Base-by-base conservation (phyloP, 2,797 vertebrate species). In the Hydrocynus forskahlii region DNA sequence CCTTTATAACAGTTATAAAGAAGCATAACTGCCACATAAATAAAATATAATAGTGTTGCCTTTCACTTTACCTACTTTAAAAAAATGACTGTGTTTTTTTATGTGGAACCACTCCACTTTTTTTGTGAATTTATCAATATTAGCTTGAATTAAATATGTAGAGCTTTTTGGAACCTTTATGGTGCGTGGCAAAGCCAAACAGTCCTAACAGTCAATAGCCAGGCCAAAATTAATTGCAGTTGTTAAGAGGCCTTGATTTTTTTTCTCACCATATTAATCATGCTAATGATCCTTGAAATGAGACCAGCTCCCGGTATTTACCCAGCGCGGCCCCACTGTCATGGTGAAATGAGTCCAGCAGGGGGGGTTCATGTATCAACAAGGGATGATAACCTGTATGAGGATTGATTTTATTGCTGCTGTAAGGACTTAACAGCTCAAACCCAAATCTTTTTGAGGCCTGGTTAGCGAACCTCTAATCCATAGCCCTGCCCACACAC, bases 281-380 rank as follows among this genome's bases (percentile, higher is more conserved):
- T 69, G 80, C 72, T 83, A 83, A 86, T 80, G 76, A 82, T 79
- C 76, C 76, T 70, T 82, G 80, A 82, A 84, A 78, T 79, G 82
- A 79, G 82, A 7, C 73, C 76, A 23, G 79, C 43, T 64, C 57
- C 25, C 45, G 10, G 69, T 52, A 74, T 74, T 80, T 82, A 67
- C 70, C 23, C 70, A 76, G 48, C 17, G 12, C 62, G 60, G 80
- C 77, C 14, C 9, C 23, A 19, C 57, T 83, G 81, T 64, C 72
- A 77, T 75, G 62, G 76, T 17, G 54, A 78, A 0, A 7, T 2
- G 17, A 62, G 35, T 70, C 87, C 88, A 87, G 81, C 76, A 79
- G 87, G 78, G 82, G 87, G 88, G 50, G 84, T 79, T 75, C 63
- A 81, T 81, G 85, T 57, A 78, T 81, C 60, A 54, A 79, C 43